Evolutionary conservation across 37 sponge, comb jelly and placozoan species (phyloP).

Genomic region (Agelas oroides): DNA sequence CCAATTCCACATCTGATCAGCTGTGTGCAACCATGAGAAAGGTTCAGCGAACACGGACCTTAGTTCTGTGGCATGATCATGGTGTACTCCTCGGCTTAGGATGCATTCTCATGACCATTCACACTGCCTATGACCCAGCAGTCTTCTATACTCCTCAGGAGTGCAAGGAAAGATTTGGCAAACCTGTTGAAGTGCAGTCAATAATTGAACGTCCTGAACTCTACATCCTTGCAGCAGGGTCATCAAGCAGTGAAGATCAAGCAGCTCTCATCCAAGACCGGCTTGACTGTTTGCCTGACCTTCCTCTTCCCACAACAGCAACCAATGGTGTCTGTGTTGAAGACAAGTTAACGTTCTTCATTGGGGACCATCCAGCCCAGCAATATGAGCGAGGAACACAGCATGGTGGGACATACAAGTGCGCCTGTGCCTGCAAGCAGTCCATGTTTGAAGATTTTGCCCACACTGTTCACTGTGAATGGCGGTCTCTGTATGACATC

Average conservation of each 20-base stretch:
- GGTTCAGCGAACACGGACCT: slow-evolving; percentile 21
- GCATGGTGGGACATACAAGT: slow-evolving; percentile 39
- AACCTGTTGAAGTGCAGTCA: slow-evolving; percentile 11
- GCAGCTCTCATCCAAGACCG: slow-evolving; percentile 36
- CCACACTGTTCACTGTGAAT: slow-evolving; percentile 9
- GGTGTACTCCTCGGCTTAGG: slow-evolving; percentile 21
- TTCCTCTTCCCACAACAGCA: background rate
- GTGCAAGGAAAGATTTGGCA: background rate
- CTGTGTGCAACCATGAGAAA: background rate
- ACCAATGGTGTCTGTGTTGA: slow-evolving; percentile 22
- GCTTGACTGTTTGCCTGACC: slow-evolving; percentile 5
- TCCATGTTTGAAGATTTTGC: slow-evolving; percentile 12
- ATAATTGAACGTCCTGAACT: slow-evolving; percentile 27
- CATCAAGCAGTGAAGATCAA: slow-evolving; percentile 26
- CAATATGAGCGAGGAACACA: too few relatives aligned
- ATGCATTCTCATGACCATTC: slow-evolving; percentile 28
- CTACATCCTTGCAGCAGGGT: slow-evolving; percentile 31
- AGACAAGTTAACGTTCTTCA: slow-evolving; percentile 31
- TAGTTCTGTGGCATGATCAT: slow-evolving; percentile 47
- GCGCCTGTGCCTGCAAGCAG: slow-evolving; percentile 13
- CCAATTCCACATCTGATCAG: background rate
- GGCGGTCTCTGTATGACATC: slow-evolving; percentile 13
- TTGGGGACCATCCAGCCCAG: slow-evolving; percentile 53
- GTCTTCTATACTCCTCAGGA: slow-evolving; percentile 32
- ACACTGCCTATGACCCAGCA: slow-evolving; percentile 18